Evolutionary conservation across 1,140 invertebrate genomes (phyloP), one percentile per base, ranked within the genome.

Genomic region (Orussus abietinus): DNA sequence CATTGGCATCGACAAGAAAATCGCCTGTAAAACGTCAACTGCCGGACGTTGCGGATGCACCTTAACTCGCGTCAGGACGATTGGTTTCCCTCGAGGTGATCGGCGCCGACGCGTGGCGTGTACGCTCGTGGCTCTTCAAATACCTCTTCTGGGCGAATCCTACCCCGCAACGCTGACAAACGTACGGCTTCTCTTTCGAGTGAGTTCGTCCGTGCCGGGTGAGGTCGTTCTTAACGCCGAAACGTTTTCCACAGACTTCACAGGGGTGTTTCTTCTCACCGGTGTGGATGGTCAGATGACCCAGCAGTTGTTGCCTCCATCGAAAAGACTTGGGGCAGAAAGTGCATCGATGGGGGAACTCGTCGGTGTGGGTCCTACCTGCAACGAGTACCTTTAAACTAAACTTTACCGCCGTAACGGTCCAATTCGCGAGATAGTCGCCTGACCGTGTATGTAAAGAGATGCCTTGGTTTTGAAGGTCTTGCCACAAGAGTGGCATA

Each of bases 401-500:
- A n/a, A n/a, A n/a, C n/a, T n/a, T n/a, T n/a, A n/a, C n/a, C n/a
- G n/a, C n/a, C n/a, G n/a, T n/a, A n/a, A n/a, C n/a, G n/a, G n/a
- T n/a, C n/a, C n/a, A n/a, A n/a, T n/a, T n/a, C n/a, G n/a, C n/a
- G n/a, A n/a, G n/a, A n/a, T n/a, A n/a, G n/a, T n/a, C n/a, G n/a
- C n/a, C n/a, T n/a, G n/a, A n/a, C 64, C 59, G 57, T 82, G 80
- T 30, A 77, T 76, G 50, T 79, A 79, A 4, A 77, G 55, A 3
- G 75, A 71, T 0, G 76, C 74, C 20, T 72, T 68, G 0, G 73
- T 72, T 3, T 72, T 68, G 57, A 80, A 81, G 6, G 59, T 63
- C 50, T 78, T 78, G 4, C 64, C 79, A 39, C 82, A 85, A 30
- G 76, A 64, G 39, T 83, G 78, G 49, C 83, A 85, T 10, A 79